Conservation (phyloP, 2,888 invertebrate species). For the Eurois occulta region DNA sequence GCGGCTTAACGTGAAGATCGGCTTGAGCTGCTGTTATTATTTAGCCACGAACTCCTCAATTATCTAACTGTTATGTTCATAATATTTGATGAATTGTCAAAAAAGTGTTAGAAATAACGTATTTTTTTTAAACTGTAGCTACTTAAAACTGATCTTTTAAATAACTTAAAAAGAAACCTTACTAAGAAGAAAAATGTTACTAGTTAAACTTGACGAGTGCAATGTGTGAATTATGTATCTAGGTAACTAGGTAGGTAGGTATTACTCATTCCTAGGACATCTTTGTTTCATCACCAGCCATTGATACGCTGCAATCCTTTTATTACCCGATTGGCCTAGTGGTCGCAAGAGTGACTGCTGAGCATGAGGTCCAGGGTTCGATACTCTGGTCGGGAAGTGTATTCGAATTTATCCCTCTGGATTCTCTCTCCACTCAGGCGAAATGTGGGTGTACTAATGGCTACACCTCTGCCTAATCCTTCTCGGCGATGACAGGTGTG, state of each 20-base stretch:
- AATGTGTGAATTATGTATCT: slow-evolving; percentile 51
- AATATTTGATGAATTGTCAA: too few relatives aligned
- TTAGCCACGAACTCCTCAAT: too few relatives aligned
- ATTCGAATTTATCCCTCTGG: neutral
- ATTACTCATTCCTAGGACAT: slow-evolving; percentile 51
- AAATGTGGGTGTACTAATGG: too few relatives aligned
- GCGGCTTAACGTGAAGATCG: neutral
- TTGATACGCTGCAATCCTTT: slow-evolving; percentile 3
- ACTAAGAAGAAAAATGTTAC: slow-evolving; percentile 32
- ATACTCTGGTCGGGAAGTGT: neutral
- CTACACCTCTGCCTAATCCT: too few relatives aligned
- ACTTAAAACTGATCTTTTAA: neutral
- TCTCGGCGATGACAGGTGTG: too few relatives aligned
- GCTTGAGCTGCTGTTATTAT: neutral
- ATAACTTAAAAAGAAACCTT: neutral
- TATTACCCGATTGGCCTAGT: neutral
- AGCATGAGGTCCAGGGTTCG: neutral
- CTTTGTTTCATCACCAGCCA: slow-evolving; percentile 50
- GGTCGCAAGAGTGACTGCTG: neutral
- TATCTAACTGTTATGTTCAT: neutral
- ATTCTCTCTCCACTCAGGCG: too few relatives aligned
- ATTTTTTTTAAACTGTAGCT: neutral
- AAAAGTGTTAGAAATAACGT: neutral
- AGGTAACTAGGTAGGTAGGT: slow-evolving; percentile 47
- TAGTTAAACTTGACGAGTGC: slow-evolving; percentile 33